Evolutionary conservation across 2,113 vertebrate species (phyloP).

Genomic region (Muscicapa adusta): DNA sequence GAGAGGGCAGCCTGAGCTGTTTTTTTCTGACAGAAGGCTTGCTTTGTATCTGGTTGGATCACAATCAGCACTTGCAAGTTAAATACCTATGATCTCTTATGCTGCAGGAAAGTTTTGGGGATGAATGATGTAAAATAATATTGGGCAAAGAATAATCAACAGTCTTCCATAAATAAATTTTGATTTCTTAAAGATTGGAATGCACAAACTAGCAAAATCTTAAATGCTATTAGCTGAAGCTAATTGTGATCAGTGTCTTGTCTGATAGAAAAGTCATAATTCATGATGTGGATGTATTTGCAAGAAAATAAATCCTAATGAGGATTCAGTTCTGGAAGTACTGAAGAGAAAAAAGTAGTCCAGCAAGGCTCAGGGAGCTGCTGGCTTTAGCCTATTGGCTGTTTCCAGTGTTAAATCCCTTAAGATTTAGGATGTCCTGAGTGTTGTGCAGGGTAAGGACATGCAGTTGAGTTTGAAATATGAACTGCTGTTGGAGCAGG

Average conservation of each 20-base stretch:
- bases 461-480: neutral
- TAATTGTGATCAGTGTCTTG: neutral
- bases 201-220: neutral
- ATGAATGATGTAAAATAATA: neutral
- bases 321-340: neutral
- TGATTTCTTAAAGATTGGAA: neutral
- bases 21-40: neutral
- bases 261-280: neutral
- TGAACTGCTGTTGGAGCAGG: neutral
- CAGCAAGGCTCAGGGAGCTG: neutral
- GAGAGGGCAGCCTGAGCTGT: neutral
- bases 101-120: neutral
- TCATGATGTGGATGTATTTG: neutral
- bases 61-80: neutral
- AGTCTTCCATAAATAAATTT: neutral
- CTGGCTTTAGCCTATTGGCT: neutral
- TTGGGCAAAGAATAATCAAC: neutral
- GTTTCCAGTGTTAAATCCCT: neutral
- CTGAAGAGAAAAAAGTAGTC: neutral
- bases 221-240: neutral
- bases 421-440: neutral
- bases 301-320: neutral
- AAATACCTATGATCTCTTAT: neutral
- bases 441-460: rapidly evolving
- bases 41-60: neutral